Base-by-base conservation (phyloP, 2,113 vertebrate genomes). In the Lipophrys pholis region DNA sequence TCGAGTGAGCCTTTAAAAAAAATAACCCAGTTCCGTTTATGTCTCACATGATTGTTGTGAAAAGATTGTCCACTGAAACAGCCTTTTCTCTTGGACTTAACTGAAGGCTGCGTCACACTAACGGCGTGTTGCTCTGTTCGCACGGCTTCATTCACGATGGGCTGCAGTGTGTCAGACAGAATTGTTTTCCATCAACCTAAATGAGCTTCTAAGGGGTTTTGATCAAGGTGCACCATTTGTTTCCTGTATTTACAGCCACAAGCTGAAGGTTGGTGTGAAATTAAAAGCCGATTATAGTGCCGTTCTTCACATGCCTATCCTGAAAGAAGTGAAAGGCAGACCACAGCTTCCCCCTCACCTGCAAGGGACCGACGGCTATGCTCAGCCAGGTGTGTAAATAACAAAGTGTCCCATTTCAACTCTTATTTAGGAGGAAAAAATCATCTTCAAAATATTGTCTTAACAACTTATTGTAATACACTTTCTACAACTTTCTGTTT, bases 221-320 rank as follows among this genome's bases (percentile, higher is more conserved):
- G 8, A 46, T 12, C 1, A 7, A 48, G 15, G 15, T 45, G 10
- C n/a, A 10, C 49, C 1, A 36, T 30, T 14, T 85, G 48, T 76
- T 68, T 78, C 70, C 57, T 78, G 55, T 76, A 1, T 74, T 57
- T 70, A 64, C 77, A 99, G 97, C 90, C 95, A 96, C 90, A 96
- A 96, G 70, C 11, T 97, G 48, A 99, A 99, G 87, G 95, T 98
- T 96, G 81, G 80, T 14, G 90, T 94, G n/a, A 99, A 99, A 78
- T 91, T 99, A 74, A 96, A 92, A 35, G 88, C 96, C 0, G 98
- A 99, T 6, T 99, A 98, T 0, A 74, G 80, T 21, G 95, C 95
- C 0, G 97, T 99, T 46, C 84, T 99, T 6, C 97, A 99, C 87
- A 97, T 99, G 96, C 98, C 98, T 1, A 90, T 95, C 50, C 88